Evolutionary conservation across 2,113 vertebrate species (phyloP).

Genomic region (Erythrocebus patas): DNA sequence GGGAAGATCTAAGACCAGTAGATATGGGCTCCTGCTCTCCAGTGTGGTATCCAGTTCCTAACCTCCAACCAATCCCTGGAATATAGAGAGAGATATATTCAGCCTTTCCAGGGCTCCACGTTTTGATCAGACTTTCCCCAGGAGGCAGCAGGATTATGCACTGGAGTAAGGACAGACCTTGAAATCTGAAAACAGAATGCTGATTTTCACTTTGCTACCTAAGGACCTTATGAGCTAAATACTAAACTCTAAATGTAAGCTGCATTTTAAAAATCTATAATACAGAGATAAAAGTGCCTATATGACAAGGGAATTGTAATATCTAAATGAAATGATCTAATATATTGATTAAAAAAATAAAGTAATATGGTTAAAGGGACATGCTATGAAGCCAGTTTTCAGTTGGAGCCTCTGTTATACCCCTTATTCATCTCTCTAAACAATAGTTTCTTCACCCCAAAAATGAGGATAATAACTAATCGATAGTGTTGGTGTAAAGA

Average conservation of each 20-base stretch:
- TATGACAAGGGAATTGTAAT: background rate
- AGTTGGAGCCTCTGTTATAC: background rate
- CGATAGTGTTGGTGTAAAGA: background rate
- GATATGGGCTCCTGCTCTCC: slow-evolving; percentile 28
- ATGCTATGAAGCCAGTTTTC: background rate
- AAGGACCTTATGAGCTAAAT: background rate
- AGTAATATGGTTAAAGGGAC: background rate
- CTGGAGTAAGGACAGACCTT: background rate
- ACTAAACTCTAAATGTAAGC: background rate
- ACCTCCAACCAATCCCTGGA: background rate
- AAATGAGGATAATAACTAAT: background rate
- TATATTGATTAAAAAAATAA: background rate
- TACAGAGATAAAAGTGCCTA: background rate
- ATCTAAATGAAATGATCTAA: background rate
- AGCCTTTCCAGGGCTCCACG: background rate
- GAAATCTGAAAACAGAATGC: slow-evolving; percentile 8
- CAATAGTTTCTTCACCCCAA: background rate
- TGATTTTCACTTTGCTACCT: background rate
- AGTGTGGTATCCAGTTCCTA: background rate
- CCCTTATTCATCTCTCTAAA: background rate
- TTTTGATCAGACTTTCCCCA: background rate
- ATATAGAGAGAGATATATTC: background rate
- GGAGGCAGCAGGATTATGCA: background rate
- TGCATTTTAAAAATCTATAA: background rate
- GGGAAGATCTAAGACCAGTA: background rate